phyloP scores from a whole-genome alignment of 2,888 invertebrate genomes.

The Nomada ferruginata region DNA sequence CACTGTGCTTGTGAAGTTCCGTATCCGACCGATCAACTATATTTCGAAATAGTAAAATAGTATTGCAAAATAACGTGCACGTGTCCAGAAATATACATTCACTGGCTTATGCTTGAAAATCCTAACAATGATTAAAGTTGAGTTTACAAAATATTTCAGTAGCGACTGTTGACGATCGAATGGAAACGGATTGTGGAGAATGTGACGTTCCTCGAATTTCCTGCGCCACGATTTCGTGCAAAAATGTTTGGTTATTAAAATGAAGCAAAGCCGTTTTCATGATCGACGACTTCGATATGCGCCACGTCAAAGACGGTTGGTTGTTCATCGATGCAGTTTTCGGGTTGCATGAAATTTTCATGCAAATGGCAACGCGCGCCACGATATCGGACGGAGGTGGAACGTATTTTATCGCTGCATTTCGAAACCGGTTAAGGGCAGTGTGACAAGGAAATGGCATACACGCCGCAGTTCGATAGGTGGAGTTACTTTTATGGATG shows the following conservation, averaged over 20 bases:
- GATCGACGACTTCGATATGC: conserved; percentile 37
- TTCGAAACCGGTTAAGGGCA: conserved; percentile 74
- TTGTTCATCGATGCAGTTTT: conserved; percentile 47
- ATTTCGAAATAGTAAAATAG: too few relatives aligned
- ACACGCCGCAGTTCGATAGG: conserved; percentile 66
- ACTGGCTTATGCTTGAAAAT: too few relatives aligned
- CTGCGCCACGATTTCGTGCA: background rate
- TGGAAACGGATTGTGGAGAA: background rate
- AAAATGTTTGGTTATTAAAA: conserved; percentile 5
- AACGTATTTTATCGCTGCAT: conserved; percentile 76
- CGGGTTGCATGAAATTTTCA: conserved; percentile 69
- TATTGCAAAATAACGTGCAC: too few relatives aligned
- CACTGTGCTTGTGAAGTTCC: too few relatives aligned
- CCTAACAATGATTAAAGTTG: too few relatives aligned
- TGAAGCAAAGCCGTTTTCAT: conserved; percentile 21
- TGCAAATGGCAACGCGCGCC: conserved; percentile 62
- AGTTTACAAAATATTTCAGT: too few relatives aligned
- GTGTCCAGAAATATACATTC: too few relatives aligned
- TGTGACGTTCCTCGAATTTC: background rate
- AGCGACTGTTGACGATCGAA: background rate
- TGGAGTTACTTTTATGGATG: conserved; percentile 78
- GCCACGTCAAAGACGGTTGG: conserved; percentile 45
- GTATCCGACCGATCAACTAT: too few relatives aligned
- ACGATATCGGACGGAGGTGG: conserved; percentile 51
- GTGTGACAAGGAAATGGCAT: conserved; percentile 67